Conservation (phyloP, 2,888 invertebrate genomes). For the Panzeria rudis region DNA sequence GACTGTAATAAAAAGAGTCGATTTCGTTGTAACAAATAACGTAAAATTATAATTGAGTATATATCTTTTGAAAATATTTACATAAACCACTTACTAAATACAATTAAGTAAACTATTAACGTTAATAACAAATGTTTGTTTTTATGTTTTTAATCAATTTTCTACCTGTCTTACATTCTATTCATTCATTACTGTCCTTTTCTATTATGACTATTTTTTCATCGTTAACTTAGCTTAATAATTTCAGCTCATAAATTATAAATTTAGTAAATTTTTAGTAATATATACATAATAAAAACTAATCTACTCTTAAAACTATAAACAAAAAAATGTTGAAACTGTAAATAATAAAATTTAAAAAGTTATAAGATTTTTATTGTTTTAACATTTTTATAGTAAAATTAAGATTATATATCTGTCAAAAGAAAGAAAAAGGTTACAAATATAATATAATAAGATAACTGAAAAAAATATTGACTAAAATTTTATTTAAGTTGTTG, state of each 20-base stretch:
- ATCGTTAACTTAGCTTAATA: slow-evolving; percentile 62
- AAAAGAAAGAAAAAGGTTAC: slow-evolving; percentile 51
- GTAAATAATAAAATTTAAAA: slow-evolving; percentile 24
- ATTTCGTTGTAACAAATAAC: slow-evolving; percentile 6
- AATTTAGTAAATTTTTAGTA: slow-evolving; percentile 69
- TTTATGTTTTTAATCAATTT: slow-evolving; percentile 15
- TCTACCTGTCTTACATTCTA: slow-evolving; percentile 1
- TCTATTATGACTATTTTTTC: slow-evolving; percentile 27
- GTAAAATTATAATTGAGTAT: background rate
- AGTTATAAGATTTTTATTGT: slow-evolving; percentile 30
- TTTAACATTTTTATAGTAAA: slow-evolving; percentile 55
- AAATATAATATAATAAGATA: slow-evolving; percentile 56
- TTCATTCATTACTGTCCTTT: slow-evolving; percentile 18
- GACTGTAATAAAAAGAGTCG: background rate
- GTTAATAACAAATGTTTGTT: slow-evolving; percentile 18
- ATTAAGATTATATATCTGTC: slow-evolving; percentile 55
- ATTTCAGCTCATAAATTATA: slow-evolving; percentile 65
- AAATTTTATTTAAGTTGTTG: slow-evolving; percentile 68
- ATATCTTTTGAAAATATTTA: background rate
- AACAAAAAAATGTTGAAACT: slow-evolving; percentile 47
- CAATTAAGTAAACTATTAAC: background rate
- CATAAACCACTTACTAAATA: background rate
- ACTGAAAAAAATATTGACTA: slow-evolving; percentile 45
- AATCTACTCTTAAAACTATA: slow-evolving; percentile 44
- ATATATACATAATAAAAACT: slow-evolving; percentile 45